phyloP scores from a whole-genome alignment of 2,797 vertebrate species.

The Onychomys torridus region DNA sequence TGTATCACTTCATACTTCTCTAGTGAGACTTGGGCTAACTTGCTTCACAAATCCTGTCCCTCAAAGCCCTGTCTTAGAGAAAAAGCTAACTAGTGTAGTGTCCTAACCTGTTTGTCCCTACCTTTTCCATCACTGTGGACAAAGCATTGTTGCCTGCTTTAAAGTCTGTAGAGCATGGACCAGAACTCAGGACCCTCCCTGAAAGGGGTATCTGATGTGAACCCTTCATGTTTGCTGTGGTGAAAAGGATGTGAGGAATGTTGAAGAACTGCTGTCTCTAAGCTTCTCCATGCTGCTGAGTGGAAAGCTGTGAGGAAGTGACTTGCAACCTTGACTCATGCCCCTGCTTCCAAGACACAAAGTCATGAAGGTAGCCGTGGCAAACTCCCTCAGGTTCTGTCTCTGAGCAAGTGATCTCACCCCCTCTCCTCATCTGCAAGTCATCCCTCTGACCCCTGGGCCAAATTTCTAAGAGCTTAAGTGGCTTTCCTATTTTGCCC shows the following conservation, averaged over 20 bases:
- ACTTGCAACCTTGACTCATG: background rate
- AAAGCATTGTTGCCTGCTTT: background rate
- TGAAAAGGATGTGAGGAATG: constrained; percentile 26
- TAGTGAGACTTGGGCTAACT: background rate
- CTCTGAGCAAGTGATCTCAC: constrained; percentile 55
- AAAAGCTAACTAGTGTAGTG: background rate
- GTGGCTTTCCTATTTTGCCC: constrained; percentile 49
- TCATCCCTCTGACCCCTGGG: constrained; percentile 69
- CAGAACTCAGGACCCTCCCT: background rate
- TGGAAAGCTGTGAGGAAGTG: constrained; percentile 46
- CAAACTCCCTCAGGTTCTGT: constrained; percentile 45
- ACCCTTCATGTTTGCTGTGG: background rate
- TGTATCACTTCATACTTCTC: background rate
- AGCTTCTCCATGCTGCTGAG: background rate
- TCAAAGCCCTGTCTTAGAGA: background rate
- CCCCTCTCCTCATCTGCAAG: constrained; percentile 68
- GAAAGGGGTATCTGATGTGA: constrained; percentile 3
- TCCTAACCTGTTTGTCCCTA: background rate
- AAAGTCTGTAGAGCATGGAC: background rate
- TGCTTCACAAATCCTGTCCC: background rate
- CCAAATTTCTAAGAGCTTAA: constrained; percentile 68
- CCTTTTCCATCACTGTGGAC: background rate
- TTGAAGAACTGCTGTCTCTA: constrained; percentile 32
- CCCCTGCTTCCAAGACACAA: background rate
- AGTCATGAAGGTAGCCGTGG: background rate